These are phyloP conservation scores for Lottia gigantea DNA, from an alignment of 2,888 invertebrate genomes.

Conservation along the genomic window DNA sequence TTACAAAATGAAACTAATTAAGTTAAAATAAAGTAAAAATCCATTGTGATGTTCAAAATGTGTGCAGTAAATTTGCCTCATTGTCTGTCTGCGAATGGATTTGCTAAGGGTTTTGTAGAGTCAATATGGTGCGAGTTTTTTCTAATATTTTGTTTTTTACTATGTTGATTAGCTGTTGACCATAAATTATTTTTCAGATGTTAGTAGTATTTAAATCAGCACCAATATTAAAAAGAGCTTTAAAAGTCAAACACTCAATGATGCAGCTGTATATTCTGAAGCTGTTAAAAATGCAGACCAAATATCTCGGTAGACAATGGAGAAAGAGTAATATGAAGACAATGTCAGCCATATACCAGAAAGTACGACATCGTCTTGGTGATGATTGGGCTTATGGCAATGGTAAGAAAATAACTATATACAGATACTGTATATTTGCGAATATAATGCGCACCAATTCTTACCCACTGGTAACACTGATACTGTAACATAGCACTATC, in stretches of 20 bases:
- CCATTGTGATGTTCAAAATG: no score
- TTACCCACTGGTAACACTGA: no score
- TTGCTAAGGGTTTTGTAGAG: no score
- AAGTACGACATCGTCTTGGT: constrained; percentile 90
- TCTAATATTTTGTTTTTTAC: no score
- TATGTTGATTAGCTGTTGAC: no score
- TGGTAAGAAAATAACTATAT: constrained; percentile 70
- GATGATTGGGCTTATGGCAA: constrained; percentile 99
- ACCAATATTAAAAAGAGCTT: constrained; percentile 94
- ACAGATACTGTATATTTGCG: not conserved
- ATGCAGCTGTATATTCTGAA: constrained; percentile 98
- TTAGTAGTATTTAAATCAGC: constrained; percentile 99
- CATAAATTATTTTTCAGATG: constrained; percentile 74
- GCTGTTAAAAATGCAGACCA: constrained; percentile 98
- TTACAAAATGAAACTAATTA: no score
- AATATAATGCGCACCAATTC: not conserved
- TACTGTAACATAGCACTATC: no score
- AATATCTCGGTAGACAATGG: constrained; percentile 98
- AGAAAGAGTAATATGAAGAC: constrained; percentile 99
- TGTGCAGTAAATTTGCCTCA: no score
- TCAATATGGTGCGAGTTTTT: no score
- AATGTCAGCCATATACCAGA: constrained; percentile 98
- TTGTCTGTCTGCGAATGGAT: no score
- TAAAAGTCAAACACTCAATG: constrained; percentile 87
- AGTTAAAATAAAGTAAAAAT: no score